Percentiles rank a stretch among this genome's conserved stretches.
Conservation (phyloP, 2,888 invertebrate genomes). For the Drosophila emarginata region DNA sequence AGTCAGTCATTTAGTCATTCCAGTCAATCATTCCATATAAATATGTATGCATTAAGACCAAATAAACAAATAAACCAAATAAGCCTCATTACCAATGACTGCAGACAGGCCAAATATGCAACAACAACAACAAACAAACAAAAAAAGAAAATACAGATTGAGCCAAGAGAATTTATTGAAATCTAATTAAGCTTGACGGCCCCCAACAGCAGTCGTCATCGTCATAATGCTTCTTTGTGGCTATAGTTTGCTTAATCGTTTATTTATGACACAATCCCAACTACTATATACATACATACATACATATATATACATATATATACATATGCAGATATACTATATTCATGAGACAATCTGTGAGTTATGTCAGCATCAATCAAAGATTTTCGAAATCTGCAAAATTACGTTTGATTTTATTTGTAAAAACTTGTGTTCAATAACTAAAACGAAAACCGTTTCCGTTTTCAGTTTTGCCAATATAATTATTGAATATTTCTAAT, state of each 20-base stretch:
- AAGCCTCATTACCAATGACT: conserved; percentile 68
- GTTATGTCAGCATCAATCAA: conserved; percentile 5
- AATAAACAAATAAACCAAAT: conserved; percentile 72
- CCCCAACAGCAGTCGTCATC: conserved; percentile 31
- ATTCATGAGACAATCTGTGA: conserved; percentile 11
- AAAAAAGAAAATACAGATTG: conserved; percentile 17
- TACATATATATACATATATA: too few relatives aligned
- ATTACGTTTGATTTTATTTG: neutral
- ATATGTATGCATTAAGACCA: conserved; percentile 67
- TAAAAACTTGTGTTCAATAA: neutral
- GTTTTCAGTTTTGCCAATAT: neutral
- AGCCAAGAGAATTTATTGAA: conserved; percentile 58
- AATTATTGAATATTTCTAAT: neutral
- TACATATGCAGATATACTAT: neutral
- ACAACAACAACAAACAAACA: conserved; percentile 29
- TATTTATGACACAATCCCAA: conserved; percentile 55
- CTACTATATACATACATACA: neutral
- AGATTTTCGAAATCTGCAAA: neutral
- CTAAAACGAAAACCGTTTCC: neutral
- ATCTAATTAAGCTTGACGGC: conserved; percentile 75
- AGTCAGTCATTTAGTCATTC: conserved; percentile 35
- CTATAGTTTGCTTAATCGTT: conserved; percentile 57
- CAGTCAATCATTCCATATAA: conserved; percentile 51
- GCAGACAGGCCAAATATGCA: conserved; percentile 43
- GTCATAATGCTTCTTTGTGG: conserved; percentile 17